phyloP scores from a whole-genome alignment of 2,888 invertebrate species.

The Cosmia pyralina region DNA sequence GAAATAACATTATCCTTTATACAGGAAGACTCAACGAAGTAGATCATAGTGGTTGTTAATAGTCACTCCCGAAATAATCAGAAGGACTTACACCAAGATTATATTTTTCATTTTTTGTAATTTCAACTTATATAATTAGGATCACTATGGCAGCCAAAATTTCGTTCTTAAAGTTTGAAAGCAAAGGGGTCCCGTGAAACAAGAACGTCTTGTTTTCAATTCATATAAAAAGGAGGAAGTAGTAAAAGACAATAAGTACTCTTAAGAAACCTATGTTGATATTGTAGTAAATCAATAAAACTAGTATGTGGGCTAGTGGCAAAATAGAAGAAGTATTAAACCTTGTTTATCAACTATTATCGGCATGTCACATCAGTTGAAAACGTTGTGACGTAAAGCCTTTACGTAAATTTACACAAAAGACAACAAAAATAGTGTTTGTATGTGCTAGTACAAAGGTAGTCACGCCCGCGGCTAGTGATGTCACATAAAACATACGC shows the following conservation, averaged over 20 bases:
- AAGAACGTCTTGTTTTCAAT: background rate
- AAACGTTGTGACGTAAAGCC: conserved; percentile 63
- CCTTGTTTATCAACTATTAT: conserved; percentile 19
- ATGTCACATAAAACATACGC: conserved; percentile 66
- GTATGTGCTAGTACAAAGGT: conserved; percentile 51
- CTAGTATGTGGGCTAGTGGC: background rate
- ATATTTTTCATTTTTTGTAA: background rate
- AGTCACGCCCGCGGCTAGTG: conserved; percentile 69
- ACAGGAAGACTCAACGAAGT: background rate
- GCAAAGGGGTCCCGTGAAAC: background rate
- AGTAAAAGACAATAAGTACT: background rate
- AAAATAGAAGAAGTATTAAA: conserved; percentile 22
- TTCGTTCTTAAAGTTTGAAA: background rate
- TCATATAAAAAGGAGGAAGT: background rate
- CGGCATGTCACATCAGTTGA: conserved; percentile 31
- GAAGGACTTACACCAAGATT: background rate
- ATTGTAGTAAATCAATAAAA: conserved; percentile 2
- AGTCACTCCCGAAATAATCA: background rate
- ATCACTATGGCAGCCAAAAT: background rate
- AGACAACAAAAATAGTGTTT: conserved; percentile 52
- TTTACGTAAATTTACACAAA: conserved; percentile 65
- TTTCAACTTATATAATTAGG: background rate
- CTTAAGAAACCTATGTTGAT: background rate
- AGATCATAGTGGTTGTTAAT: background rate
- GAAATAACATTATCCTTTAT: background rate